A percentile compares a stretch with the other conserved stretches of the same genome.
phyloP scores from a whole-genome alignment of 2,888 invertebrate genomes.

The Lobophora halterata region DNA sequence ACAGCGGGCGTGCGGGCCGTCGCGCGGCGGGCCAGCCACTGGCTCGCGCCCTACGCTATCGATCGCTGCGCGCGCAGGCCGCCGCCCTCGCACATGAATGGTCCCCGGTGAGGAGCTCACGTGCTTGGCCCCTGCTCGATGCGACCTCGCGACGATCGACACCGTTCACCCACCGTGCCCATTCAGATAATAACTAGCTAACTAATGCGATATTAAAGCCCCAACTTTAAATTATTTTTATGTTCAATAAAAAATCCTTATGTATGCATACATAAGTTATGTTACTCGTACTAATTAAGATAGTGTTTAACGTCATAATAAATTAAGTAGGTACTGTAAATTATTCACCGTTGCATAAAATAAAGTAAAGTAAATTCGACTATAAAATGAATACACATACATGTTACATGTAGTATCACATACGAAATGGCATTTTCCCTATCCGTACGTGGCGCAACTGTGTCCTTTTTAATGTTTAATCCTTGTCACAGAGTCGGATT shows the following conservation, averaged over 20 bases:
- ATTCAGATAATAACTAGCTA: constrained; percentile 30
- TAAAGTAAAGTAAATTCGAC: too few species aligned
- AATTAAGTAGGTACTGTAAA: too few species aligned
- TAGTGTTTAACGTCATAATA: too few species aligned
- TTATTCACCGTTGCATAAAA: too few species aligned
- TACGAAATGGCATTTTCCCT: constrained; percentile 3
- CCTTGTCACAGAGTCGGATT: constrained; percentile 2
- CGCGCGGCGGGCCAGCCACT: constrained; percentile 71
- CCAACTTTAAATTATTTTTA: not conserved
- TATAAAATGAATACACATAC: too few species aligned
- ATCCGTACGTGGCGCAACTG: constrained; percentile 1
- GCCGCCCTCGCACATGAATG: constrained; percentile 70
- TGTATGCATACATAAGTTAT: not conserved
- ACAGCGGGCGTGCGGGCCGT: constrained; percentile 56
- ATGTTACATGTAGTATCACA: not conserved
- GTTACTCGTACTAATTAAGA: too few species aligned
- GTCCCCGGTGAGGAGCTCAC: constrained; percentile 72
- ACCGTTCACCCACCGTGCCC: constrained; percentile 36
- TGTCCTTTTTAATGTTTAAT: not conserved
- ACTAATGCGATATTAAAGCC: constrained; percentile 24
- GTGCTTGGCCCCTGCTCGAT: constrained; percentile 57
- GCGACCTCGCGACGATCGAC: constrained; percentile 47
- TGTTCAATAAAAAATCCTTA: not conserved
- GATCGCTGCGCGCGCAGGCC: constrained; percentile 72
- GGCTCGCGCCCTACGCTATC: constrained; percentile 56